phyloP scores from a whole-genome alignment of 2,113 vertebrate genomes.

The Ariopsis seemanni region DNA sequence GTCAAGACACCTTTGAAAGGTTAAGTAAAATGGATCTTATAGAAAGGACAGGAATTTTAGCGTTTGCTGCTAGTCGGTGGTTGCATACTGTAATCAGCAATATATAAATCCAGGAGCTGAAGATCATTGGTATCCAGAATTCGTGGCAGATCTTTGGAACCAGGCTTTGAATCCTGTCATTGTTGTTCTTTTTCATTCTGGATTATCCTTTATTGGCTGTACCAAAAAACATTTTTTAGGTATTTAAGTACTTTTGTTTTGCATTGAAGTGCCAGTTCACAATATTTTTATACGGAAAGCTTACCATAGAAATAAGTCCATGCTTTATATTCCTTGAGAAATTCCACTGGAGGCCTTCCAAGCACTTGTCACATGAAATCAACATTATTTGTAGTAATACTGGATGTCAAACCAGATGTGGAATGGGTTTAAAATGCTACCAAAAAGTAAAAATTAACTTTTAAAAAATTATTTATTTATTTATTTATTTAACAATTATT shows the following conservation, averaged over 20 bases:
- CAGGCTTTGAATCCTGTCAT: conserved; percentile 70
- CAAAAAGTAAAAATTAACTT: too few species aligned
- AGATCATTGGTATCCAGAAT: conserved; percentile 68
- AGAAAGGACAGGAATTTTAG: background rate
- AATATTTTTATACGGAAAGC: conserved; percentile 18
- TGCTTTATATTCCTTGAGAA: conserved; percentile 80
- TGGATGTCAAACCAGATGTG: background rate
- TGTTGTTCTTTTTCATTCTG: conserved; percentile 77
- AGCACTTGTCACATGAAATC: conserved; percentile 72
- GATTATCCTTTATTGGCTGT: conserved; percentile 73
- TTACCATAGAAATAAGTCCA: conserved; percentile 75
- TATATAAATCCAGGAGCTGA: conserved; percentile 70
- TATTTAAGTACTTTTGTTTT: background rate
- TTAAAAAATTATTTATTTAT: too few species aligned
- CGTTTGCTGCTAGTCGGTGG: background rate
- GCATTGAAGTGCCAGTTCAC: background rate
- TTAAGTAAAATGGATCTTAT: background rate
- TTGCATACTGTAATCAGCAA: conserved; percentile 75
- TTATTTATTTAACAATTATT: too few species aligned
- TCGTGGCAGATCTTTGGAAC: conserved; percentile 64
- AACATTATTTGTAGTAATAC: background rate
- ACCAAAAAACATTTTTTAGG: background rate
- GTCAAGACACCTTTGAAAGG: background rate
- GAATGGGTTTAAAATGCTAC: too few species aligned
- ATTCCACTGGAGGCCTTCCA: conserved; percentile 81